Base-by-base conservation (phyloP, 2,113 vertebrate genomes). In the Macroglossus sobrinus region DNA sequence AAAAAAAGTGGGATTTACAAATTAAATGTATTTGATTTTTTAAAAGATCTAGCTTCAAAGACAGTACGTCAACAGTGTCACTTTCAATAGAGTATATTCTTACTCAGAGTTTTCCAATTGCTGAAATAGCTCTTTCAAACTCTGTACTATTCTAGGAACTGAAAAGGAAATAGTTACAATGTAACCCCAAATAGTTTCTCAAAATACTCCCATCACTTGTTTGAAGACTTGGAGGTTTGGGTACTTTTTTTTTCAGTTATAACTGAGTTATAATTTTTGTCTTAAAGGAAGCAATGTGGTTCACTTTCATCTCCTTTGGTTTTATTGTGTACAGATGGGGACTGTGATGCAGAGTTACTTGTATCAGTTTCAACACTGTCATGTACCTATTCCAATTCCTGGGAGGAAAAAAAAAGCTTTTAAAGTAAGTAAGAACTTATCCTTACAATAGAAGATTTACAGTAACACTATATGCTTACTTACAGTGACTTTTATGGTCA, bases 191-290 rank as follows among this genome's bases (percentile, higher is more conserved):
- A 84, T 40, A 69, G 18, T 69, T 94, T 68, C 59, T 80, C 64
- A 13, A 71, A 93, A 43, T 24, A 75, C 15, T 80, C 7, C 3
- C 15, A 33, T 63, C 22, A 66, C 7, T 88, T 76, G 38, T 79
- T 74, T 94, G 72, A 66, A 86, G 38, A 88, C 19, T 43, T 79
- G 28, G 38, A 40, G 22, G 1, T 7, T 61, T 85, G 10, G 85
- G 4, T 19, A 24, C 24, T 12, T 59, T 30, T n/a, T n/a, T n/a
- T n/a, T n/a, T n/a, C n/a, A n/a, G n/a, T n/a, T n/a, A n/a, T n/a
- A n/a, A n/a, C n/a, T n/a, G 76, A 93, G 53, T n/a, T 94, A 35
- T 21, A 55, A 68, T 74, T 87, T 89, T 74, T 96, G 9, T 50
- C 61, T 95, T 47, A 61, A 43, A 38, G 33, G 59, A 85, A 80